Evolutionary conservation across 1,140 invertebrate species (phyloP), one percentile per base, ranked within the genome.

Genomic region (Dysdera silvatica): DNA sequence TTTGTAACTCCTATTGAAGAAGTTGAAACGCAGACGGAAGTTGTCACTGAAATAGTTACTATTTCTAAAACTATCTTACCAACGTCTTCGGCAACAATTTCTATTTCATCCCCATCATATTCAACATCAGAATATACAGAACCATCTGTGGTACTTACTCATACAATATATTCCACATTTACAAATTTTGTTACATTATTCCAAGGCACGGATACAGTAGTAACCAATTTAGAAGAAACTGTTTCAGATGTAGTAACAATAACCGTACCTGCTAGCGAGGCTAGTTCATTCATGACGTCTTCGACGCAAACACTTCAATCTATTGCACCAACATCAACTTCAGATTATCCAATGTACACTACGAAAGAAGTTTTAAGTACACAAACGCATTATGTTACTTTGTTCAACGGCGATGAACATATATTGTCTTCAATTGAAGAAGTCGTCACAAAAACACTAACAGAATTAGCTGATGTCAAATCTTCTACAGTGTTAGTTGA

Each of bases 161-260:
- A 48, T 40, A 70, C 69, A 18, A 47, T 69, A 23, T 71, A 66
- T 41, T 69, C 70, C 14, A 69, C 70, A 33, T 68, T 66, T 37
- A 93, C 89, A 2, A 91, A 91, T 72, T 79, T 91, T 43, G 91
- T 90, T 0, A 94, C 90, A 0, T 91, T 88, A 73, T 91, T 91
- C 77, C 83, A 88, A 72, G 87, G 88, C 59, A 81, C 83, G 23
- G 85, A 85, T 1, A 86, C 87, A 0, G 88, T 85, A 60, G 80
- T 92, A 31, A 83, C 85, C 10, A 91, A 87, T 71, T 81, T 87
- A 59, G 88, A 91, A 75, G 87, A 87, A 41, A 82, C 90, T 0
- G 82, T 68, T 20, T 70, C 68, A 6, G 70, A 67, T 63, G 52
- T 70, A 20, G 57, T 67, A 23, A 68, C 65, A 16, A 29, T 68